Percentiles rank a stretch among this genome's conserved stretches.
Conservation (phyloP, 2,797 vertebrate species). For the Notolepis coatsorum region DNA sequence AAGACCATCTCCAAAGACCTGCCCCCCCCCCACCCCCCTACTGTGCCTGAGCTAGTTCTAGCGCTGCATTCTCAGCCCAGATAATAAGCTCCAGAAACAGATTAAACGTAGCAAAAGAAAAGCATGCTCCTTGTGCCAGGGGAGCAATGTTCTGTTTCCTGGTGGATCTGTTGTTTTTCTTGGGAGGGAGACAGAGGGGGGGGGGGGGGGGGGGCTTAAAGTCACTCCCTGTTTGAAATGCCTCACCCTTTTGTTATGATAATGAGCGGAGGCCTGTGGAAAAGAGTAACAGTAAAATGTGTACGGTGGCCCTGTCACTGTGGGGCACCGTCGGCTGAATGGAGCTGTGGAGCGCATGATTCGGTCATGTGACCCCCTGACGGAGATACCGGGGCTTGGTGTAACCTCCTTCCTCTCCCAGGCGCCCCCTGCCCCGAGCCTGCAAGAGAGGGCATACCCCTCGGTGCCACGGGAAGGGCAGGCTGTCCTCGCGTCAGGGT, state of each 20-base stretch:
- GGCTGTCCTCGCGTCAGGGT: conserved; percentile 36
- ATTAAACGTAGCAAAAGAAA: conserved; percentile 39
- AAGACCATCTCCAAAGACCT: conserved; percentile 6
- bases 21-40: conserved; percentile 10
- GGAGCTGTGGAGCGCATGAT: conserved; percentile 65
- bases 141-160: conserved; percentile 29
- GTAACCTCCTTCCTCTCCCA: conserved; percentile 71
- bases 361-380: conserved; percentile 74
- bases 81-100: conserved; percentile 45
- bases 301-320: conserved; percentile 64
- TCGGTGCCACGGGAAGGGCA: conserved; percentile 56
- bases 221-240: conserved; percentile 71
- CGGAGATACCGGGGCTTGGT: conserved; percentile 58
- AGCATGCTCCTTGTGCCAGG: conserved; percentile 22
- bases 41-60: conserved; percentile 35
- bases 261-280: conserved; percentile 70
- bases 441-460: conserved; percentile 66
- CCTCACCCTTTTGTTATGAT: conserved; percentile 76
- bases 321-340: conserved; percentile 64
- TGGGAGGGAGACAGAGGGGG: conserved; percentile 31
- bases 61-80: conserved; percentile 39
- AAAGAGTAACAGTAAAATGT: conserved; percentile 72
- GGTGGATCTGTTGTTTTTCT: conserved; percentile 62
- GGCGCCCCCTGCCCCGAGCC: conserved; percentile 65
- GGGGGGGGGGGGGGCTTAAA: conserved; percentile 47